Conservation (phyloP, 2,888 invertebrate genomes). For the Acronicta leporina region DNA sequence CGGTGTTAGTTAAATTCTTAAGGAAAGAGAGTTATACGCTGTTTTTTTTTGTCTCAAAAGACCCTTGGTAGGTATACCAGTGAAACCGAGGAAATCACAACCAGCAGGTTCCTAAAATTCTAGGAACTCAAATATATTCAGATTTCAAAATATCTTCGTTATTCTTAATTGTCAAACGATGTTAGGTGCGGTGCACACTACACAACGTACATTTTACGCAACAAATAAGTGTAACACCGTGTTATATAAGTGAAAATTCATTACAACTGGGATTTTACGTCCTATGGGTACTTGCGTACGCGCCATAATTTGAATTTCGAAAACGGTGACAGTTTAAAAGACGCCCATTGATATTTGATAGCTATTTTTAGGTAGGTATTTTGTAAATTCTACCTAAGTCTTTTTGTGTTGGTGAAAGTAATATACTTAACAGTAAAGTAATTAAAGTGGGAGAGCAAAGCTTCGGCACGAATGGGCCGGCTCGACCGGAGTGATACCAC, state of each 20-base stretch:
- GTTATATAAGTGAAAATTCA: slow-evolving; percentile 60
- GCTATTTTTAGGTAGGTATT: slow-evolving; percentile 24
- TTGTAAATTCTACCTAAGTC: neutral
- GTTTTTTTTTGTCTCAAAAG: too few relatives aligned
- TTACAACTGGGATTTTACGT: slow-evolving; percentile 61
- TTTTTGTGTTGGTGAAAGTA: neutral
- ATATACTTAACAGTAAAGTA: too few relatives aligned
- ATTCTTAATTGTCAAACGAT: slow-evolving; percentile 66
- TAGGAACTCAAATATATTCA: slow-evolving; percentile 31
- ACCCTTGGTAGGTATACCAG: too few relatives aligned
- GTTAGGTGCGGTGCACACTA: slow-evolving; percentile 58
- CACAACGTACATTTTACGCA: slow-evolving; percentile 40
- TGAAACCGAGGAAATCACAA: too few relatives aligned
- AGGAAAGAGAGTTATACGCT: too few relatives aligned
- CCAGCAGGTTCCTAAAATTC: slow-evolving; percentile 4
- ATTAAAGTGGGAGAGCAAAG: too few relatives aligned
- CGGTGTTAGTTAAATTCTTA: too few relatives aligned
- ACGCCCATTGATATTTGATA: slow-evolving; percentile 1
- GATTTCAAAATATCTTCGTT: slow-evolving; percentile 16
- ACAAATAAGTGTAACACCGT: slow-evolving; percentile 55
- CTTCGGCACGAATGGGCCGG: too few relatives aligned
- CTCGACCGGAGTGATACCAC: too few relatives aligned
- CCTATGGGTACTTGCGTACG: slow-evolving; percentile 51
- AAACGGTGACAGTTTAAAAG: slow-evolving; percentile 20
- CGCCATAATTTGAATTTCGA: slow-evolving; percentile 33